Conservation (phyloP, 2,888 invertebrate species). For the Apamea anceps region DNA sequence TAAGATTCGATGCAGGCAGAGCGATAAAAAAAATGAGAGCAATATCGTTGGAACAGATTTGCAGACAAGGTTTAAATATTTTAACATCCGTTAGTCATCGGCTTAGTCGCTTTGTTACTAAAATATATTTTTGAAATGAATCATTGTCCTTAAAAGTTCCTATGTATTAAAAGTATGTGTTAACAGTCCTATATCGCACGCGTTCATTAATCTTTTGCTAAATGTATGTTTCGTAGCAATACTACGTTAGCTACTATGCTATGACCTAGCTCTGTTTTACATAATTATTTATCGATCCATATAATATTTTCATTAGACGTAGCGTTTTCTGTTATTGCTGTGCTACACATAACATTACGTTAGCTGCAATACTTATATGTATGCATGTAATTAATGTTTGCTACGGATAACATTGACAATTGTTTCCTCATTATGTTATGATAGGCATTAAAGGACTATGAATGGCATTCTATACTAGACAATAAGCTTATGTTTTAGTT, state of each 20-base stretch:
- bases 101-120: slow-evolving; percentile 43
- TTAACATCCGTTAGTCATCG: slow-evolving; percentile 18
- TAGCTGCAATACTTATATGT: too few relatives aligned
- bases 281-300: slow-evolving; percentile 33
- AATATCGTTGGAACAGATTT: slow-evolving; percentile 20
- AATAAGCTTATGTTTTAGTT: background rate
- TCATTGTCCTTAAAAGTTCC: slow-evolving; percentile 53
- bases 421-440: slow-evolving; percentile 13
- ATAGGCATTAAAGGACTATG: background rate
- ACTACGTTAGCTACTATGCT: background rate
- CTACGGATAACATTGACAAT: background rate
- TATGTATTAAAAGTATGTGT: too few relatives aligned
- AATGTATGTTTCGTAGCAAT: background rate
- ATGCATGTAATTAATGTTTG: background rate
- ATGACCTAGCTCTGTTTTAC: slow-evolving; percentile 35
- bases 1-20: slow-evolving; percentile 39
- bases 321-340: background rate
- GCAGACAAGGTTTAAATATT: background rate
- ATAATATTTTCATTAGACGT: slow-evolving; percentile 3
- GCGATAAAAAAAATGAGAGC: slow-evolving; percentile 21
- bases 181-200: slow-evolving; percentile 17
- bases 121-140: slow-evolving; percentile 46
- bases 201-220: slow-evolving; percentile 8
- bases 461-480: background rate
- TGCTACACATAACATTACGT: background rate